A percentile compares a stretch with the other conserved stretches of the same genome.
These are phyloP conservation scores for Ophioninae sp. DNA, from an alignment of 2,888 invertebrate genomes.

Conservation along the genomic window DNA sequence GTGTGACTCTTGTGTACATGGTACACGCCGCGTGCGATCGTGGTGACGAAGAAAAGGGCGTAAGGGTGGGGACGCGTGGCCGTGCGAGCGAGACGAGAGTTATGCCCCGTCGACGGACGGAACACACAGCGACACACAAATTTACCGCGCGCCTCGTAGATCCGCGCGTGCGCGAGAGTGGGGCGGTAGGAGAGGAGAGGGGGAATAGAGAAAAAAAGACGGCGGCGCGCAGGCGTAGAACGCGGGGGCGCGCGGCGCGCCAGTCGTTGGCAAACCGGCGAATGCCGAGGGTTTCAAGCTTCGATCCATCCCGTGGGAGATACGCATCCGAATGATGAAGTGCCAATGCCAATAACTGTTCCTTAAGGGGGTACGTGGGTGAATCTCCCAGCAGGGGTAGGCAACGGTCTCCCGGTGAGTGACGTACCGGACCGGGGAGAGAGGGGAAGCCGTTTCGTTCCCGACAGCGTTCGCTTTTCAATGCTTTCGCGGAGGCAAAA, in stretches of 20 bases:
- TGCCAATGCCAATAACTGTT: constrained; percentile 39
- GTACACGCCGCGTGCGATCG: neutral
- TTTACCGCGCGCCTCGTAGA: constrained; percentile 17
- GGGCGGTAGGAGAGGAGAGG: neutral
- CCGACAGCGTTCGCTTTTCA: constrained; percentile 4
- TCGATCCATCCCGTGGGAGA: neutral
- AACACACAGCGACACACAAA: constrained; percentile 16
- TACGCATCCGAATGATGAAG: neutral
- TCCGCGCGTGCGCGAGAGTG: constrained; percentile 28
- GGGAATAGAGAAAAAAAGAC: constrained; percentile 20
- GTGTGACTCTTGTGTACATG: too few relatives aligned
- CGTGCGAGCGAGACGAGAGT: neutral
- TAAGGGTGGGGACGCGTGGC: neutral
- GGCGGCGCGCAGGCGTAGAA: constrained; percentile 45
- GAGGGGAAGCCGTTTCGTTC: neutral
- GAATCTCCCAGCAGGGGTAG: neutral
- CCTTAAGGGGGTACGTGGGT: neutral
- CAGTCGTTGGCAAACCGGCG: constrained; percentile 41
- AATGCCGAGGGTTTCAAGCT: neutral
- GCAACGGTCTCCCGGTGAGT: neutral
- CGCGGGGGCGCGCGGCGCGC: constrained; percentile 9
- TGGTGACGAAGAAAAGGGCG: constrained; percentile 2
- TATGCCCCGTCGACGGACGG: neutral
- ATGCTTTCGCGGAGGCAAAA: neutral
- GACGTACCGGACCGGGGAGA: neutral